Base-by-base conservation (phyloP, 1,140 invertebrate genomes). In the Heliconius himera region DNA sequence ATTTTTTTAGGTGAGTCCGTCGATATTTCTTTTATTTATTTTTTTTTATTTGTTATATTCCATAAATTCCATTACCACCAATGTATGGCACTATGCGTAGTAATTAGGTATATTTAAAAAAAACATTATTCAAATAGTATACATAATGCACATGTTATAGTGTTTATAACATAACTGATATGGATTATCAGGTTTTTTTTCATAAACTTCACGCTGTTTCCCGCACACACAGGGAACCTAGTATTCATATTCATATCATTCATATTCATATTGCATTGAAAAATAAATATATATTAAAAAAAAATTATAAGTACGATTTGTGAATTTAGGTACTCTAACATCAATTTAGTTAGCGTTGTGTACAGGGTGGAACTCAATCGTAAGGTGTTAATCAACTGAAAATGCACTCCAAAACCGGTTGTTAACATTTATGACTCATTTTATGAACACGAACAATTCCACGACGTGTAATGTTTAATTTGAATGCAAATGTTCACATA, bases 401-500 rank as follows among this genome's bases (percentile, higher is more conserved):
- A 73, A 76, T 22, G 36, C 41, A 71, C 77, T 72, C 76, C 26
- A 38, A 51, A 80, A 83, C 80, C 77, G 78, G 82, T 83, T 78
- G 54, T 80, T 83, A 71, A 79, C 51, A 78, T 81, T 83, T 81
- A 83, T 70, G 73, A 77, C 26, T 60, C 70, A 70, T 18, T 80
- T 80, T 80, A 76, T 66, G 60, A 33, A 49, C 29, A 33, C 72
- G 79, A 80, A 80, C 71, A 73, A 80, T 80, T 76, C 74, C 20
- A 18, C 49, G 16, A 46, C 77, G 73, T 1, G 18, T 75, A 49
- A 74, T 70, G 73, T 51, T 36, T 75, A 80, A 80, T 80, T 76
- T 72, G 74, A 76, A 74, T 80, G 78, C 78, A 79, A 79, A 79
- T 75, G 66, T 79, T 26, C n/a, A 38, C 26, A 79, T 49, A 79